These are phyloP conservation scores for Apis mellifera DNA, from an alignment of 1,140 invertebrate genomes.

Conservation along the genomic window DNA sequence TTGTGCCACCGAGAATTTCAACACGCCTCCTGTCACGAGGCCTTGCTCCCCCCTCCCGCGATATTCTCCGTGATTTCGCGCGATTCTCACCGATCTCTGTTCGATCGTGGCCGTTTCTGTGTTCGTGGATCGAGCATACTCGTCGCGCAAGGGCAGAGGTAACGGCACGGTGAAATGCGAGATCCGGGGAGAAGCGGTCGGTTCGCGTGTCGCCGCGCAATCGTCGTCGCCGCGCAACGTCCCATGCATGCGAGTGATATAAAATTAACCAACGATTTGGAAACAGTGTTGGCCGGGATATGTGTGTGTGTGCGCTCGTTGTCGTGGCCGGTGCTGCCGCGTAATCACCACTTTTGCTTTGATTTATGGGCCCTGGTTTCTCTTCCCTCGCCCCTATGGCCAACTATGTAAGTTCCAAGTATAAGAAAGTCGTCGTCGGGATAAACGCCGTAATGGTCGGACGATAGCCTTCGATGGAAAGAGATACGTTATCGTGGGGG, in stretches of 20 bases:
- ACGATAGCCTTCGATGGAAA: neutral
- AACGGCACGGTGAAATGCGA: slow-evolving; percentile 38
- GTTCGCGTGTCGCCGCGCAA: neutral
- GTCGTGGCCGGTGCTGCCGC: slow-evolving; percentile 34
- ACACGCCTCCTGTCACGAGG: no score
- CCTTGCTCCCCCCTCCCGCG: no score
- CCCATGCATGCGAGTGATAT: slow-evolving; percentile 11
- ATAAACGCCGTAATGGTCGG: neutral
- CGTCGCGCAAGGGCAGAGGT: neutral
- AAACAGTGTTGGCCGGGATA: slow-evolving; percentile 17
- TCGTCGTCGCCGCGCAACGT: neutral
- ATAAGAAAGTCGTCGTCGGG: slow-evolving; percentile 34
- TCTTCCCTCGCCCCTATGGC: neutral
- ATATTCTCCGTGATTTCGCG: no score
- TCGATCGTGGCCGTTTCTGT: no score
- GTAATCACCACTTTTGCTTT: slow-evolving; percentile 54
- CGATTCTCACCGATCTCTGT: no score
- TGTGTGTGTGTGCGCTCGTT: slow-evolving; percentile 27
- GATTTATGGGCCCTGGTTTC: slow-evolving; percentile 41
- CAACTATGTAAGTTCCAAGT: neutral
- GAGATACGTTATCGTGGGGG: slow-evolving; percentile 2
- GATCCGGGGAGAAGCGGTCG: no score
- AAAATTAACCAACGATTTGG: slow-evolving; percentile 49
- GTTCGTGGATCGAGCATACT: neutral
- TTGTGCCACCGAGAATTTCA: no score